These are phyloP conservation scores for Moxostoma hubbsi DNA, from an alignment of 2,797 vertebrate species.

Conservation along the genomic window DNA sequence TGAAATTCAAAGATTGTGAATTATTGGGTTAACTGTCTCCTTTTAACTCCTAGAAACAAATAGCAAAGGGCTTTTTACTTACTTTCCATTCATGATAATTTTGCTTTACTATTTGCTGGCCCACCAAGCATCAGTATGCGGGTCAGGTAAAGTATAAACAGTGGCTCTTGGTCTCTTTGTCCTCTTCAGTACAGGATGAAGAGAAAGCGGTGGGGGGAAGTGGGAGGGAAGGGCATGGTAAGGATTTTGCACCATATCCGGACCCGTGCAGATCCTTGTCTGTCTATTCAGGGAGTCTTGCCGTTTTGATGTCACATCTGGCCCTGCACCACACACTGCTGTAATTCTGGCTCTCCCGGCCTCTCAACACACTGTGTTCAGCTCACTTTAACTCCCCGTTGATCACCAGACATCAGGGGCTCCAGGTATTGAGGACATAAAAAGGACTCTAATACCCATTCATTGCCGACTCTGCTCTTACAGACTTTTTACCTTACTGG, in stretches of 20 bases:
- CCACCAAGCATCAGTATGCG: neutral
- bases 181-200: neutral
- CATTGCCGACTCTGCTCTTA: no score
- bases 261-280: neutral
- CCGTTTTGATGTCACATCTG: neutral
- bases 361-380: neutral
- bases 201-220: neutral
- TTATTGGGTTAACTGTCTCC: neutral
- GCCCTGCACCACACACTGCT: neutral
- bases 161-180: neutral
- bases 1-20: conserved; percentile 1
- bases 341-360: neutral
- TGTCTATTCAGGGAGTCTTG: conserved; percentile 9
- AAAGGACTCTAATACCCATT: no score
- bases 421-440: no score
- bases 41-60: conserved; percentile 16
- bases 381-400: conserved; percentile 4
- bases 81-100: conserved; percentile 19
- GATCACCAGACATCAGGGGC: no score
- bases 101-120: neutral
- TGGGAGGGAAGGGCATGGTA: neutral
- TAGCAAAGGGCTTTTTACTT: neutral
- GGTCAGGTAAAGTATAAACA: conserved; percentile 10
- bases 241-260: conserved; percentile 21
- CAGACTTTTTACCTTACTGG: no score